These are phyloP conservation scores for Oxytorus armatus DNA, from an alignment of 2,888 invertebrate genomes.

Conservation along the genomic window DNA sequence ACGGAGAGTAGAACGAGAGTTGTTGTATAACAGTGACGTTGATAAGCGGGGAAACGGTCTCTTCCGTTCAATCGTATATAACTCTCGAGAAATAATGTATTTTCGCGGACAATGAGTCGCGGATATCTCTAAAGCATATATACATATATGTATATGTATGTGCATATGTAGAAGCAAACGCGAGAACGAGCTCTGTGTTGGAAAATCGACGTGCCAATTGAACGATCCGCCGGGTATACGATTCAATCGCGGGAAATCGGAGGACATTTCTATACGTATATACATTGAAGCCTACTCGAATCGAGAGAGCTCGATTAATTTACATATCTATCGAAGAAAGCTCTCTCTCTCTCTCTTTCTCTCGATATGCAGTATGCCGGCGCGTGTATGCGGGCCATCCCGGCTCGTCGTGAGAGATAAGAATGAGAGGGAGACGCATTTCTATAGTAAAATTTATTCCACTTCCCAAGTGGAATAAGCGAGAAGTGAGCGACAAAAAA, in stretches of 20 bases:
- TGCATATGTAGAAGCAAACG: background rate
- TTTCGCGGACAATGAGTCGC: conserved; percentile 49
- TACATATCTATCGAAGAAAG: conserved; percentile 52
- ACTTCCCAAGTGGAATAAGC: conserved; percentile 23
- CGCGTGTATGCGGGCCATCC: conserved; percentile 6
- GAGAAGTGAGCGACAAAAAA: conserved; percentile 14
- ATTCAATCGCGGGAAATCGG: conserved; percentile 47
- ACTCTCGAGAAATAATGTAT: conserved; percentile 56
- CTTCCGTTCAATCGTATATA: conserved; percentile 44
- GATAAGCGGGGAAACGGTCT: conserved; percentile 55
- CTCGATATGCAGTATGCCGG: background rate
- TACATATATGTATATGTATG: conserved; percentile 1
- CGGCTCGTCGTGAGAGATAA: conserved; percentile 16
- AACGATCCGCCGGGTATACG: conserved; percentile 17
- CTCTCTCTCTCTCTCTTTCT: conserved; percentile 2
- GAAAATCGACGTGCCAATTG: conserved; percentile 41
- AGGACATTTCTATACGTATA: conserved; percentile 22
- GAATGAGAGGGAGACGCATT: conserved; percentile 11
- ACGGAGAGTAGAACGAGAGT: conserved; percentile 12
- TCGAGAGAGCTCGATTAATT: conserved; percentile 61
- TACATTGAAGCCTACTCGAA: conserved; percentile 50
- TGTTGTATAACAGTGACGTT: conserved; percentile 49
- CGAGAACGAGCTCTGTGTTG: conserved; percentile 18
- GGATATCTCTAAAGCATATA: conserved; percentile 46
- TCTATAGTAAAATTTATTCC: conserved; percentile 35